Evolutionary conservation across 1,140 invertebrate species (phyloP), one percentile per base, ranked within the genome.

Genomic region (Hestina assimilis): DNA sequence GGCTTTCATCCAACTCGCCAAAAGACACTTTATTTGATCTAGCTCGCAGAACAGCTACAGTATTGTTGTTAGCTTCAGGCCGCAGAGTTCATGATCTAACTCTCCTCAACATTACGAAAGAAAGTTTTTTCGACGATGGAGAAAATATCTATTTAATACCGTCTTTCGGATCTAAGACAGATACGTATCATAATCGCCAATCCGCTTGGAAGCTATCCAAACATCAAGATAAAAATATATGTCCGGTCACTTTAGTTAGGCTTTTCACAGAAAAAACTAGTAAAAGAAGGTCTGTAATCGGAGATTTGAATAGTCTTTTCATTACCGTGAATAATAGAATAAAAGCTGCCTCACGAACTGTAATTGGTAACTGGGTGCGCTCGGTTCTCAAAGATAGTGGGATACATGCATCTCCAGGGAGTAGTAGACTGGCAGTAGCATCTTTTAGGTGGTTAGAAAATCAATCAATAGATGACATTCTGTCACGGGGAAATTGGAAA

Each of bases 331-430:
- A 7, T 35, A 23, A 23, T 8, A 43, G n/a, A 9, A 14, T 20
- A 4, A 58, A 51, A 29, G 5, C 15, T 11, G 46, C 56, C 8
- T 58, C 56, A 1, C 46, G 56, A 4, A 51, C 46, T 9, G 47
- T 58, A 35, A 58, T 58, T 12, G 46, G 46, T 0, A 51, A 51
- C 9, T 58, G 55, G 55, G 47, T 58, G 6, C 55, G 55, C 8
- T 33, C 45, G 12, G 45, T 57, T 24, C 35, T 57, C 12, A 41
- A 31, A 24, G 54, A 57, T n/a, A 48, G 45, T 33, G 54, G 54
- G 0, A 48, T 57, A 23, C 1, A 42, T 21, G 54, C 54, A 1
- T 1, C 54, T 7, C 45, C 54, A 5, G 54, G 45, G 20, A 57
- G 45, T 15, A 48, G 43, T 31, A 48, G 54, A 8, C 42, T 45